phyloP scores from a whole-genome alignment of 2,888 invertebrate genomes.

The Amphipoea oculea region DNA sequence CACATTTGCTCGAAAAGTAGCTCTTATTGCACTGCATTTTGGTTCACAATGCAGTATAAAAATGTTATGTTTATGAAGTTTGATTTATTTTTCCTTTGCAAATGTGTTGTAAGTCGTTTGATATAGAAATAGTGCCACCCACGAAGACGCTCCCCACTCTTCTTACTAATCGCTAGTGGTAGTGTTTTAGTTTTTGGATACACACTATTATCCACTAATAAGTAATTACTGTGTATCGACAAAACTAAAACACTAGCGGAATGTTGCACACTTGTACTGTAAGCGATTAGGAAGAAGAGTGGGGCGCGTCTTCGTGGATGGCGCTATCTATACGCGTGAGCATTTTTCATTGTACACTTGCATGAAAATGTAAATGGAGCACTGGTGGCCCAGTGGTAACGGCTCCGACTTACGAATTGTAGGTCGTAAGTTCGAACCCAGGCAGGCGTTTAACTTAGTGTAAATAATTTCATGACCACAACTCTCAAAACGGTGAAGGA shows the following conservation, averaged over 20 bases:
- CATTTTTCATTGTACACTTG: background rate
- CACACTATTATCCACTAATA: no score
- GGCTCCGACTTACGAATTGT: background rate
- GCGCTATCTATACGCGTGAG: background rate
- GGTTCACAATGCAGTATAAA: background rate
- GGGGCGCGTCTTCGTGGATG: no score
- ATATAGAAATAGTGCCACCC: background rate
- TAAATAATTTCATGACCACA: background rate
- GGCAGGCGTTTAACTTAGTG: background rate
- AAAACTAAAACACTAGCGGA: no score
- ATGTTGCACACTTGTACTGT: no score
- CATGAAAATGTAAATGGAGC: background rate
- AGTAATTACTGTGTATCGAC: no score
- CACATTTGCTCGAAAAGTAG: background rate
- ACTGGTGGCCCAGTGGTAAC: background rate
- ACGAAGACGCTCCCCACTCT: no score
- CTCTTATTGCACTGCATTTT: background rate
- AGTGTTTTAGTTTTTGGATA: no score
- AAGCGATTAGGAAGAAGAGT: no score
- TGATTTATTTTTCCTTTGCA: background rate
- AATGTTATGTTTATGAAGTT: background rate
- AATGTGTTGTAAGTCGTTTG: background rate
- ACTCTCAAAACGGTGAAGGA: background rate
- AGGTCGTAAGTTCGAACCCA: no score
- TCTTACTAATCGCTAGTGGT: no score